Base-by-base conservation (phyloP, 2,113 vertebrate species). In the Solea solea region DNA sequence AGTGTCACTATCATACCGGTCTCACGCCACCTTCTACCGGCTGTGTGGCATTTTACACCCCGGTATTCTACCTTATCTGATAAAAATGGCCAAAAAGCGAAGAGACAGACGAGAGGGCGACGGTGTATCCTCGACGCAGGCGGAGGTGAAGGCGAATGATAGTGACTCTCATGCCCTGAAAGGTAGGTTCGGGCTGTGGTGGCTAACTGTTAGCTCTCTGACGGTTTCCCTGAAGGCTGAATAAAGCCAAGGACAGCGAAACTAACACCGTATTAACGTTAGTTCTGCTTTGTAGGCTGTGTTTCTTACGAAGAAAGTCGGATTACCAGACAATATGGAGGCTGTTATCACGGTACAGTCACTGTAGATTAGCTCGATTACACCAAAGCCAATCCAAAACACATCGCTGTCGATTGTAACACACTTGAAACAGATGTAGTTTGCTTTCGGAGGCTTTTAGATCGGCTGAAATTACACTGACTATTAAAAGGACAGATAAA, bases 11-110 rank as follows among this genome's bases (percentile, higher is more conserved):
- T 9, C 3, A 7, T 7, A 59, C 80, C 74, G 82, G 65, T 73
- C 64, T 64, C 41, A 44, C 28, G 11, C 9, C 11, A 11, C 11
- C 14, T 12, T 11, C 11, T 14, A 1, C 11, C 45, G 14, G 45
- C 14, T 48, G 45, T 48, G 45, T 64, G 16, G n/a, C 34, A 40
- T 8, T 57, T 15, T 25, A 46, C 39, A n/a, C 39, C 34, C 57
- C 66, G 70, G 69, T 57, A 7, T 51, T 55, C 16, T 9, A 14
- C 4, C 1, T 50, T 15, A 39, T 57, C n/a, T 2, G 1, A 7
- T 25, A 53, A 82, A 81, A 66, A 94, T 93, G 94, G 86, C 89
- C 15, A 94, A 90, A 69, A 94, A 93, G 73, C 90, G 93, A 68
- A 90, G 84, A 83, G 91, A 92, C 45, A 80, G 49, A 55, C 82